Base-by-base conservation (phyloP, 2,888 invertebrate genomes). In the Tiliacea aurago region DNA sequence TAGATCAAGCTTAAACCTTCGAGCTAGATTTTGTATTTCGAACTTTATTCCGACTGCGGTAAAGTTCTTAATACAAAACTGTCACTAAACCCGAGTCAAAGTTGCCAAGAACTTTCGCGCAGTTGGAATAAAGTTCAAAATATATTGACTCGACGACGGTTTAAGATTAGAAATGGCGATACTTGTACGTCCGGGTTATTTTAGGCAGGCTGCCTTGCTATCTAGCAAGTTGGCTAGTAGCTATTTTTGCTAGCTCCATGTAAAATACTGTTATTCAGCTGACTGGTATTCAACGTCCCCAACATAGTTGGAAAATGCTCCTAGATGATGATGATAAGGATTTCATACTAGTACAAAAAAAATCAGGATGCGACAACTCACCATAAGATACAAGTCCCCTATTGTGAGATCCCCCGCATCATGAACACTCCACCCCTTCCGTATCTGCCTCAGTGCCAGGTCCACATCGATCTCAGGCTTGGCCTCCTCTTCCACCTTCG, bases 371-470 rank as follows among this genome's bases (percentile, higher is more conserved):
- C 6, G 4, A 6, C 0, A 28, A 76, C 95, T 95, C 89, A 98
- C 98, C 97, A 99, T 98, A 65, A 99, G 96, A 94, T 99, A 99
- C 72, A 99, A 94, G 94, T 99, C 99, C 0, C 99, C 99, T 47
- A 99, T 97, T 7, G 98, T 98, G 58, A 99, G 97, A 49, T 98
- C 97, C 11, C 98, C 98, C 1, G 98, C 97, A 89, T 98, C 98
- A 23, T 97, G 95, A 13, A 97, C 91, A 69, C 98, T 98, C 99
- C 99, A 99, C 0, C 99, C 99, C 76, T 95, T 94, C 78, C 95
- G 92, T 23, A 97, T 96, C 90, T 96, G 97, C 51, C 90, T 88
- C 33, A 93, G 79, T 0, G 95, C 94, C 41, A 92, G 70, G 0
- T 95, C 95, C 69, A 94, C 90, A 70, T 96, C 95, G 0, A 95